Base-by-base conservation (phyloP, 2,888 invertebrate species). In the Pollenia labialis region DNA sequence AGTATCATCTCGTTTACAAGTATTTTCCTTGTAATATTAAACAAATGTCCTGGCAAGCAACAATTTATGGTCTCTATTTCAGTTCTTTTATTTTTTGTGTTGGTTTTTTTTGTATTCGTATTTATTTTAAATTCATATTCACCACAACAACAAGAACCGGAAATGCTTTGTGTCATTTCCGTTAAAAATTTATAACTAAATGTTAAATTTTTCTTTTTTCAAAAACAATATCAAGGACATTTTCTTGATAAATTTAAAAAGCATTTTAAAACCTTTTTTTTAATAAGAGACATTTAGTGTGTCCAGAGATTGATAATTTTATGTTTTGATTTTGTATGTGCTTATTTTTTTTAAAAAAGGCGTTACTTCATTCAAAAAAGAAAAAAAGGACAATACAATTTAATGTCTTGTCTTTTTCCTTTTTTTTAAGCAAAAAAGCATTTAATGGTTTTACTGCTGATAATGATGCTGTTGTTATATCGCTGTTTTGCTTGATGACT, bases 91-190 rank as follows among this genome's bases (percentile, higher is more conserved):
- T 40, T 14, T 14, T 58, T 48, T 12, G 2, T 42, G 11, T 66
- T 81, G 56, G 60, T 18, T 69, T 62, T 32, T 32, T 52, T 75
- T 60, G 6, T 48, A 62, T 8, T 48, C 32, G 4, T 68, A 46
- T 71, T 64, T 83, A 64, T 77, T 64, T 74, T 69, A 68, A 80
- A 80, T 85, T 74, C 79, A 16, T 66, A 58, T 32, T 32, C 52
- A 85, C 85, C 81, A 85, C 85, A 85, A 81, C 79, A 68, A 79
- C 82, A 68, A 85, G 52, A 72, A 83, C 58, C 83, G 87, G 87
- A 87, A 84, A 84, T 87, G 87, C 87, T 87, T 87, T 87, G 84
- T 87, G 81, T 87, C 84, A 84, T 87, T 84, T 87, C 87, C 87
- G 84, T 87, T 87, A 80, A 68, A 64, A 62, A 84, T 85, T 87